These are phyloP conservation scores for Bufo bufo DNA, from an alignment of 2,113 vertebrate genomes.

Conservation along the genomic window DNA sequence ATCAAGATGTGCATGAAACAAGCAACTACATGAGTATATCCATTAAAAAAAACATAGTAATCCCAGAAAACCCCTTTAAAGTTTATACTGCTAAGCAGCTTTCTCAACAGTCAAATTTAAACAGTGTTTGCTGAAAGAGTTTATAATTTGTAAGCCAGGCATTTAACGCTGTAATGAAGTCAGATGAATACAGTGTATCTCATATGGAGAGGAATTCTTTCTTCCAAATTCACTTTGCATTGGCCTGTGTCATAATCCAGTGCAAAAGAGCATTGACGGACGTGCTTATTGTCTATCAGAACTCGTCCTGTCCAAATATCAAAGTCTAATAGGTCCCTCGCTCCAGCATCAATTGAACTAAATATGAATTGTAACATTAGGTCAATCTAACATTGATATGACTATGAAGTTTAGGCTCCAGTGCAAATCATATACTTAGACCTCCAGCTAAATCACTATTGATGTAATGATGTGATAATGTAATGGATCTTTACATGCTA, in stretches of 20 bases:
- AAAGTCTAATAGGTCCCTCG: no score
- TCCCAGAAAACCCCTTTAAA: no score
- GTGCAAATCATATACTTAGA: background rate
- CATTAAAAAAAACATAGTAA: no score
- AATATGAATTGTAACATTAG: background rate
- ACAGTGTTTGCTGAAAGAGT: background rate
- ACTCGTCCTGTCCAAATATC: no score
- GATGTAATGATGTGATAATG: background rate
- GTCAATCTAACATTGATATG: no score
- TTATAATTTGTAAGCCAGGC: background rate
- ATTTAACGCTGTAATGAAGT: background rate
- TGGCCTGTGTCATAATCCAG: no score
- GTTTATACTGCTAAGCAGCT: slow-evolving; percentile 36
- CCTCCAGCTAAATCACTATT: background rate
- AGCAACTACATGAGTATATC: no score
- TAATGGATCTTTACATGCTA: background rate
- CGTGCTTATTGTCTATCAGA: no score
- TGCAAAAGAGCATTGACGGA: no score
- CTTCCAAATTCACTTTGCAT: no score
- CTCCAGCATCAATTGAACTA: background rate
- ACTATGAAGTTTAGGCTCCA: background rate
- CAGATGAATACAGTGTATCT: background rate
- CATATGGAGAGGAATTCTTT: background rate
- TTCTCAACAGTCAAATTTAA: slow-evolving; percentile 2
- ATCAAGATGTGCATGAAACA: no score